phyloP scores from a whole-genome alignment of 2,797 vertebrate genomes.

The Rhyacichthys aspro region DNA sequence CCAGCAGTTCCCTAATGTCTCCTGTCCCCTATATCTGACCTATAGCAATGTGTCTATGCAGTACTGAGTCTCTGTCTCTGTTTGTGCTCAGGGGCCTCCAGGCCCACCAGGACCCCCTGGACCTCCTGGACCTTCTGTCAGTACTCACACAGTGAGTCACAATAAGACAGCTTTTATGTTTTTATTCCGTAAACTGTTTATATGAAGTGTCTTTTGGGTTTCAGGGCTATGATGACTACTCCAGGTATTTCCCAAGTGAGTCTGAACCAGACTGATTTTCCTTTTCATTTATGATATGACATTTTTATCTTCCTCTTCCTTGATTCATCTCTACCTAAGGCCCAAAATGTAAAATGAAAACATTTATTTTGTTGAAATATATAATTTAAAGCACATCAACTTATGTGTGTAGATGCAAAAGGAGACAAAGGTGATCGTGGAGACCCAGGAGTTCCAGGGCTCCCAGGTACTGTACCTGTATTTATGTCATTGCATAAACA shows the following conservation, averaged over 20 bases:
- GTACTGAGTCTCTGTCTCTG: not conserved
- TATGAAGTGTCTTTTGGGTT: conserved; percentile 11
- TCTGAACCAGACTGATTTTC: not conserved
- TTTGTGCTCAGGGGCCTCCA: conserved; percentile 72
- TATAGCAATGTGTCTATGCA: not conserved
- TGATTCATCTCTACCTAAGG: too few relatives aligned
- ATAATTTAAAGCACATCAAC: too few relatives aligned
- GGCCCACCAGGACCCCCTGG: conserved; percentile 85
- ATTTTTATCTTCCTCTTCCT: too few relatives aligned
- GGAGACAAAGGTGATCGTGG: conserved; percentile 89
- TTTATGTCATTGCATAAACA: not conserved
- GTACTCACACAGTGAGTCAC: conserved; percentile 56
- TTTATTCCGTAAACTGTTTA: not conserved
- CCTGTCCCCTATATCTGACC: too few relatives aligned
- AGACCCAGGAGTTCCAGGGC: conserved; percentile 76
- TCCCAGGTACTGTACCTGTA: conserved; percentile 77
- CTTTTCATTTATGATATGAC: too few relatives aligned
- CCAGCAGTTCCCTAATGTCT: too few relatives aligned
- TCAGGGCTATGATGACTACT: conserved; percentile 57
- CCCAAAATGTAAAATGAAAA: too few relatives aligned
- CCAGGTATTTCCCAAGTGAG: conserved; percentile 61
- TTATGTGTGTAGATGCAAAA: conserved; percentile 66
- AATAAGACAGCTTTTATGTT: not conserved
- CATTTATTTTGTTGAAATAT: too few relatives aligned
- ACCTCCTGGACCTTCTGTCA: conserved; percentile 66